A percentile compares a stretch with the other conserved stretches of the same genome.
These are phyloP conservation scores for Phalacrocorax aristotelis DNA, from an alignment of 2,113 vertebrate species.

Conservation along the genomic window DNA sequence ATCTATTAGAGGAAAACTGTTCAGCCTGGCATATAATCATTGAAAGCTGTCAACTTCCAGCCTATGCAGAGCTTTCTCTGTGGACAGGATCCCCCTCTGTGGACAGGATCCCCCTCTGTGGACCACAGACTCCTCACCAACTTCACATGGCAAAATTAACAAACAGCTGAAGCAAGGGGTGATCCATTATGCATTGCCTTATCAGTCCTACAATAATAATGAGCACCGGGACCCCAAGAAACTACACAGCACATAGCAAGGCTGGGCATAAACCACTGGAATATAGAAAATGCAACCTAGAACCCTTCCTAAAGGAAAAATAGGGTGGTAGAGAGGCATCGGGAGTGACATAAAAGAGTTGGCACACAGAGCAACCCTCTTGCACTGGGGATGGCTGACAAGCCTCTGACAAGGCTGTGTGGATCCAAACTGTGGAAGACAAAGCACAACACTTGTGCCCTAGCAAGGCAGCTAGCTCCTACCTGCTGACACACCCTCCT, in stretches of 20 bases:
- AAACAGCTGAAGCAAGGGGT: neutral
- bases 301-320: neutral
- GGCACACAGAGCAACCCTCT: neutral
- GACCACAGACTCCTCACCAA: neutral
- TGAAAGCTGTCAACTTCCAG: neutral
- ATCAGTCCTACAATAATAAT: fast-evolving
- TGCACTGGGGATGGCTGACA: neutral
- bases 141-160: neutral
- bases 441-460: neutral
- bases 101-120: neutral
- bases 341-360: neutral
- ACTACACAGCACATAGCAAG: neutral
- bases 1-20: neutral
- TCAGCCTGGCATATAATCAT: neutral
- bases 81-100: neutral
- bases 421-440: fast-evolving
- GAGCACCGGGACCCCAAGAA: neutral
- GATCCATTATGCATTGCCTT: neutral
- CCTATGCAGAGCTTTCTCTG: neutral
- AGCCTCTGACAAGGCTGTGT: fast-evolving
- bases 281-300: neutral
- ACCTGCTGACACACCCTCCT: neutral
- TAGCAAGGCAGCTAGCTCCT: neutral
- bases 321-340: fast-evolving
- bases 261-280: neutral